A percentile compares a stretch with the other conserved stretches of the same genome.
These are phyloP conservation scores for Sciurus vulgaris DNA, from an alignment of 2,797 vertebrate species.

Conservation along the genomic window DNA sequence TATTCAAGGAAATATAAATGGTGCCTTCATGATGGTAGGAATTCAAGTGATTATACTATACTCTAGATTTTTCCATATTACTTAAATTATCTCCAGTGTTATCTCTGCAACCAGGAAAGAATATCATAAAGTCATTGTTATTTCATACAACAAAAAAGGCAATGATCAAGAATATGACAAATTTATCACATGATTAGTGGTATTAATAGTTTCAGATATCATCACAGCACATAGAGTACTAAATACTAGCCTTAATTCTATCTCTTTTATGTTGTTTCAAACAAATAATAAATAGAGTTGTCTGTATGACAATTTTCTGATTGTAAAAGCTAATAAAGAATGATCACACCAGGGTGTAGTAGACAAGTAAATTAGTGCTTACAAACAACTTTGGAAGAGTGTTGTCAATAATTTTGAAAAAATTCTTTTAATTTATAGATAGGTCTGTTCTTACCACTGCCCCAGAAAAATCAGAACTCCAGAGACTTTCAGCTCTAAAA, in stretches of 20 bases:
- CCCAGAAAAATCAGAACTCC: background rate
- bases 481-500: conserved; percentile 56
- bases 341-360: conserved; percentile 54
- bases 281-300: conserved; percentile 50
- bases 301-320: background rate
- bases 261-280: conserved; percentile 1
- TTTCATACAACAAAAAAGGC: conserved; percentile 12
- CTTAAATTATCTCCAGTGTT: conserved; percentile 29
- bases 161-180: conserved; percentile 9
- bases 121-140: background rate
- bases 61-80: background rate
- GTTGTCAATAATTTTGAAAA: conserved; percentile 51
- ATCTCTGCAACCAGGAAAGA: conserved; percentile 22
- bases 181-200: background rate
- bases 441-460: conserved; percentile 13
- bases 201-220: background rate
- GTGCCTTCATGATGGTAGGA: background rate
- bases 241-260: background rate
- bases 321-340: conserved; percentile 30
- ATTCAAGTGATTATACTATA: background rate
- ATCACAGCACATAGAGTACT: background rate
- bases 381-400: conserved; percentile 59
- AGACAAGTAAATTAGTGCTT: conserved; percentile 20
- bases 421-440: conserved; percentile 50
- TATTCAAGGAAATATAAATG: conserved; percentile 39